Percentiles rank a stretch among this genome's conserved stretches.
These are phyloP conservation scores for Antennarius maculatus DNA, from an alignment of 2,797 vertebrate species.

Conservation along the genomic window DNA sequence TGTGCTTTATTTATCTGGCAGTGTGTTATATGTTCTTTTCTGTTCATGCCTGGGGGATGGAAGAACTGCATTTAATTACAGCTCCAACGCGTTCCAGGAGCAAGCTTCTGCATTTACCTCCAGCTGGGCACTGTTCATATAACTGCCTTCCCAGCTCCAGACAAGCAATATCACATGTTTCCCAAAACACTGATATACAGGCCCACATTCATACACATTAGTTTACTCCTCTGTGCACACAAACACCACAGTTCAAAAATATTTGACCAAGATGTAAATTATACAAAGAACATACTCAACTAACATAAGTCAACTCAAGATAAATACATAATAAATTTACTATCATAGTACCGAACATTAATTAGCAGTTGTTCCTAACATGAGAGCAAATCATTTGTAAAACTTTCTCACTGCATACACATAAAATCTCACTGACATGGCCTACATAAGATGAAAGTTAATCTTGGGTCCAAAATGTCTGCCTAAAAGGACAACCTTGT, in stretches of 20 bases:
- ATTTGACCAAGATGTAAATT: neutral
- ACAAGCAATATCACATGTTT: constrained; percentile 18
- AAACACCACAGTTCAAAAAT: constrained; percentile 3
- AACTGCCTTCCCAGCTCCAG: constrained; percentile 11
- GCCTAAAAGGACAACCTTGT: neutral
- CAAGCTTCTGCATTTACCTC: constrained; percentile 24
- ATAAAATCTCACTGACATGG: constrained; percentile 18
- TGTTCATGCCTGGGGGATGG: constrained; percentile 3
- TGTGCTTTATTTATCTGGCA: constrained; percentile 3
- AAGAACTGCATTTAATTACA: constrained; percentile 49
- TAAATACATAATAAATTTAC: no score
- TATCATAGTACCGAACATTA: no score
- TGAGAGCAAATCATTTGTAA: constrained; percentile 6
- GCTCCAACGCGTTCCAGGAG: constrained; percentile 34
- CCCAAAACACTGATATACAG: constrained; percentile 16
- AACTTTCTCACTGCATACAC: constrained; percentile 8
- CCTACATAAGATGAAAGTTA: constrained; percentile 30
- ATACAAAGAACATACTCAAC: neutral
- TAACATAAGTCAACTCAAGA: neutral
- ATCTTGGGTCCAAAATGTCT: constrained; percentile 31
- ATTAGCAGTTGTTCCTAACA: neutral
- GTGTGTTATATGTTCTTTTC: constrained; percentile 5
- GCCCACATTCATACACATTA: constrained; percentile 3
- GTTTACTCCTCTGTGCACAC: neutral
- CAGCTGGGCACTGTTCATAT: constrained; percentile 12